Evolutionary conservation across 1,140 invertebrate genomes (phyloP), one percentile per base, ranked within the genome.

Genomic region (Drosophila santomea): DNA sequence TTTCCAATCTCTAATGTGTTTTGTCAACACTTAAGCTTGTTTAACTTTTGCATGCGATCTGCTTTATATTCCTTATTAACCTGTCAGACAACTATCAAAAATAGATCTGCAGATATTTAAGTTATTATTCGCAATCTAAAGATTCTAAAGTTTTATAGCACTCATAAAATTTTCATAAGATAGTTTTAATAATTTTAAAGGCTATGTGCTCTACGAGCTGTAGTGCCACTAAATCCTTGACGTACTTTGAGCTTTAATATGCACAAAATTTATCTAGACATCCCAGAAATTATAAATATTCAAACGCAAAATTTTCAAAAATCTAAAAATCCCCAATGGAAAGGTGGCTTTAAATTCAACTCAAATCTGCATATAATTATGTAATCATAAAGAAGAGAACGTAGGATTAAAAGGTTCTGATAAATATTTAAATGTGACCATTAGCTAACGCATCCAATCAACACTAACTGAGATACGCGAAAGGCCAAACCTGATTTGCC

Each of bases 1-100:
- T 82, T 83, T 82, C 74, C 79, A 69, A 82, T 62, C 39, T 54
- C 44, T n/a, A 74, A 68, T 15, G 48, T 14, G 25, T 45, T 68
- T 66, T 44, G 47, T 45, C 63, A 32, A 28, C 54, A 43, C 48
- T 51, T 64, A 2, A 38, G 38, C 55, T 36, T 14, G 56, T 45
- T 45, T 60, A 14, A 6, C 35, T 43, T 62, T 25, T 43, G 17
- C 7, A 6, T 54, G 28, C n/a, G n/a, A 6, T 14, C 28, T 11
- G 7, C 38, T 20, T 47, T 36, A 20, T 43, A 15, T 67, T 66
- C 58, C 36, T 67, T 67, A 64, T 51, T 67, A 45, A 64, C 56
- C 15, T 32, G 41, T 36, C 28, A 12, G 32, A 45, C 61, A 64
- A 64, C 61, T 63, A 63, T 63, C 56, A 14, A 36, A 28, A 35